Evolutionary conservation across 1,140 invertebrate genomes (phyloP).

Genomic region (Drosophila chauvacae): DNA sequence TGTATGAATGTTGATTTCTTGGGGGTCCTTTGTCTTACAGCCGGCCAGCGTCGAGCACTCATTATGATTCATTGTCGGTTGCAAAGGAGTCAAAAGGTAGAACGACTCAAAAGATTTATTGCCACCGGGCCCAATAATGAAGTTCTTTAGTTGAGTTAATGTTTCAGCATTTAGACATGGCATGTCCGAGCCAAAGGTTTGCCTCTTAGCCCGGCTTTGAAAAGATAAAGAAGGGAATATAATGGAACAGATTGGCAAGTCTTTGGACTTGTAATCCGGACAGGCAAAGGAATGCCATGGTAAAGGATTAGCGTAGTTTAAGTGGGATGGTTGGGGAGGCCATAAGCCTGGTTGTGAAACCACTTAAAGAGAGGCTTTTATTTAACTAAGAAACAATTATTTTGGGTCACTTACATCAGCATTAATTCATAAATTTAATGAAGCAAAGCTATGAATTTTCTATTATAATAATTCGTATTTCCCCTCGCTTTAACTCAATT

Average conservation of each 20-base stretch:
- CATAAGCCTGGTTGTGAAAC: conserved; percentile 2
- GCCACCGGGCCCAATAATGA: conserved; percentile 56
- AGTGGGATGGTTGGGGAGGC: not conserved
- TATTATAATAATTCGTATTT: too few relatives aligned
- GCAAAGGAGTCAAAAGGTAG: conserved; percentile 68
- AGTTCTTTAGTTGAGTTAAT: conserved; percentile 74
- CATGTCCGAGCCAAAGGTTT: conserved; percentile 30
- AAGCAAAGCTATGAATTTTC: not conserved
- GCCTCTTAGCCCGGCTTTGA: not conserved
- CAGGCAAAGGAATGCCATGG: conserved; percentile 13
- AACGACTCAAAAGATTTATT: conserved; percentile 74
- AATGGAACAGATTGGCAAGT: conserved; percentile 30
- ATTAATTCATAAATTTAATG: not conserved
- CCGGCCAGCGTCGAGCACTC: conserved; percentile 35
- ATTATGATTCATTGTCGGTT: conserved; percentile 75
- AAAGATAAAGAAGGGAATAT: not conserved
- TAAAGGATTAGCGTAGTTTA: conserved; percentile 21
- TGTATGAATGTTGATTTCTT: conserved; percentile 40
- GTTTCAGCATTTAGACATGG: conserved; percentile 54
- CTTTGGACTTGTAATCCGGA: conserved; percentile 7
- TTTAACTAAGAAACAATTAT: not conserved
- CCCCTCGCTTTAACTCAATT: too few relatives aligned
- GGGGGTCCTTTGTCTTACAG: conserved; percentile 29
- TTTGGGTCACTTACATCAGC: not conserved
- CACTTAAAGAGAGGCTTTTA: conserved; percentile 4